Base-by-base conservation (phyloP, 2,888 invertebrate species). In the Listrodromus nycthemerus region DNA sequence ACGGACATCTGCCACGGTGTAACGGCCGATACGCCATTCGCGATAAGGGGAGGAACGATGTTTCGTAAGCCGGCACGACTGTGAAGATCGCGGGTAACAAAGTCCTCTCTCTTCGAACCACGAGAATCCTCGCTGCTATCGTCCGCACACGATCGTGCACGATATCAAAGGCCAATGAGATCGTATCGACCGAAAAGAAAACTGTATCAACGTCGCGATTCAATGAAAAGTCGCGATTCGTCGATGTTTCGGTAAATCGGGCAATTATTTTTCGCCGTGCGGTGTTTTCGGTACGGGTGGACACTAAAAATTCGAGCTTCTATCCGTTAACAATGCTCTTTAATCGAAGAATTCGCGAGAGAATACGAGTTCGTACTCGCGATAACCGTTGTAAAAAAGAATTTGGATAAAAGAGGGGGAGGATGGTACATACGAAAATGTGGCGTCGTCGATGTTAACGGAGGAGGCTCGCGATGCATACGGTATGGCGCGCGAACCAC, bases 401-500 rank as follows among this genome's bases (percentile, higher is more conserved):
- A 27, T 55, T 58, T 27, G 13, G 2, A 45, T 45, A 45, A 30
- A 6, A 16, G 30, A 61, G 24, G 7, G 61, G 2, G 30, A 30
- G 4, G 4, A 30, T 3, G 4, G 30, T 3, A 30, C 2, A 58
- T 21, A 21, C 5, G 37, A 2, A 65, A 37, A 19, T 65, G 65
- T 33, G 2, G 3, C 2, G 48, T 50, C 52, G 52, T 50, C 69
- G 33, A 50, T 27, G 19, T 0, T 10, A 4, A 61, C 6, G 21
- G 55, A 71, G 41, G 70, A 71, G 52, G 21, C 63, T 27, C 61
- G 61, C 70, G 45, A 48, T 65, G 63, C 37, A 27, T 66, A 63
- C 24, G 21, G 41, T 21, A 65, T 30, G 66, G 70, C 80, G 70
- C 80, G 69, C 77, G 67, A 70, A 52, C 74, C 80, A 84, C 65